Conservation (phyloP, 2,888 invertebrate genomes). For the Melinaea menophilus region DNA sequence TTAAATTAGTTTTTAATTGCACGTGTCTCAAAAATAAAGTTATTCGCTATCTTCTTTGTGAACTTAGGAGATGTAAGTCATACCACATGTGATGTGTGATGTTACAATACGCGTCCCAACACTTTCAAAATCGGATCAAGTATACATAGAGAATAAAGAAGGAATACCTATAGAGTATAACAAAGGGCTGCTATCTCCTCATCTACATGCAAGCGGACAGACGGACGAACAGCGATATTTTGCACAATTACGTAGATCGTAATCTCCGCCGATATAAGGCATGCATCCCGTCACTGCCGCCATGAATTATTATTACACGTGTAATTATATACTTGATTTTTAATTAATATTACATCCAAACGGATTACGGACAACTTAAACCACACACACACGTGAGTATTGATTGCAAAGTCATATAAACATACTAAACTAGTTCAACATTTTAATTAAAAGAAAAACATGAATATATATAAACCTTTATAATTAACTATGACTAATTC, state of each 20-base stretch:
- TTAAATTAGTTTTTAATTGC: too few species aligned
- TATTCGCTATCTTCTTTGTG: too few species aligned
- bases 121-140: conserved; percentile 12
- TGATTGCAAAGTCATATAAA: conserved; percentile 18
- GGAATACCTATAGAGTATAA: conserved; percentile 21
- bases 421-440: too few species aligned
- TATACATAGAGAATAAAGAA: conserved; percentile 7
- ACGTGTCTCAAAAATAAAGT: too few species aligned
- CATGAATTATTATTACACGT: conserved; percentile 43
- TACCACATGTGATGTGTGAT: not conserved
- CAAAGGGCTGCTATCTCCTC: conserved; percentile 41
- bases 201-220: conserved; percentile 49
- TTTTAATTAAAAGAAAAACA: too few species aligned
- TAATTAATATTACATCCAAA: conserved; percentile 32
- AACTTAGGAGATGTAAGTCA: not conserved
- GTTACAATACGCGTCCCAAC: not conserved
- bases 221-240: conserved; percentile 62
- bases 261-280: conserved; percentile 56
- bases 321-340: conserved; percentile 38
- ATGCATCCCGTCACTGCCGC: conserved; percentile 42
- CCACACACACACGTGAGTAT: conserved; percentile 31
- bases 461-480: too few species aligned
- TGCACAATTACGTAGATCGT: conserved; percentile 65
- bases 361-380: not conserved
- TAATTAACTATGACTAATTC: too few species aligned